phyloP scores from a whole-genome alignment of 2,113 vertebrate species.

The Hydrochoerus hydrochaeris region DNA sequence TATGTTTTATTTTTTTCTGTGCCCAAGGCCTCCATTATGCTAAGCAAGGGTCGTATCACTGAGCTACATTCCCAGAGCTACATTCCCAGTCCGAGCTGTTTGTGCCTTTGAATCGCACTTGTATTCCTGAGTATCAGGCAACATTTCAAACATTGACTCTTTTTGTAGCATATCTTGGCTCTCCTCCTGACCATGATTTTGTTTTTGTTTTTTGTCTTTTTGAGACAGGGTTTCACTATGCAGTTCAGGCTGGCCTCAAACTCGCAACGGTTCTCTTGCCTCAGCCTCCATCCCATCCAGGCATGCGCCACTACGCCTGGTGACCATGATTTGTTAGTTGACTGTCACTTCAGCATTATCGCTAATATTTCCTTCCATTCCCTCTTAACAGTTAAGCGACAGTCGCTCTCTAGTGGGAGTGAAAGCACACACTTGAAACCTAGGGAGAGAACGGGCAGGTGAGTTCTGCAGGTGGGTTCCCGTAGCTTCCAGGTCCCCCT shows the following conservation, averaged over 20 bases:
- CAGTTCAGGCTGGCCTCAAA: neutral
- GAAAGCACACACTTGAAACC: neutral
- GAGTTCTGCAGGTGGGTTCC: neutral
- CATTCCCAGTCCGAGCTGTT: neutral
- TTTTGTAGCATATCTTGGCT: constrained; percentile 1
- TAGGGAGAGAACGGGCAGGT: neutral
- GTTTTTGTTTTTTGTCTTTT: neutral
- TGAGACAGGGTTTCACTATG: neutral
- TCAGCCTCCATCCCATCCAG: neutral
- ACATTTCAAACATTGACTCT: constrained; percentile 18
- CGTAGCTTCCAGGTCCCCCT: neutral
- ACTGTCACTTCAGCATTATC: neutral
- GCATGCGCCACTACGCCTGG: neutral
- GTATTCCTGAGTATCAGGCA: neutral
- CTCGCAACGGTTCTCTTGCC: neutral
- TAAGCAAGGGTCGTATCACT: neutral
- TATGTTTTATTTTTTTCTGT: neutral
- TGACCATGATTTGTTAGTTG: neutral
- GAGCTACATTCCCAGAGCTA: no score
- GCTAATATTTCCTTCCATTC: neutral
- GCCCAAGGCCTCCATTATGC: neutral
- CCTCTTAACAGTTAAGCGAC: neutral
- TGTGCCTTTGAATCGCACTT: neutral
- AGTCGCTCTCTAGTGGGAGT: neutral
- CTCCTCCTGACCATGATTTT: neutral